Evolutionary conservation across 2,888 invertebrate genomes (phyloP), one percentile per base, ranked within the genome.

Genomic region (Entomobrya multifasciata): DNA sequence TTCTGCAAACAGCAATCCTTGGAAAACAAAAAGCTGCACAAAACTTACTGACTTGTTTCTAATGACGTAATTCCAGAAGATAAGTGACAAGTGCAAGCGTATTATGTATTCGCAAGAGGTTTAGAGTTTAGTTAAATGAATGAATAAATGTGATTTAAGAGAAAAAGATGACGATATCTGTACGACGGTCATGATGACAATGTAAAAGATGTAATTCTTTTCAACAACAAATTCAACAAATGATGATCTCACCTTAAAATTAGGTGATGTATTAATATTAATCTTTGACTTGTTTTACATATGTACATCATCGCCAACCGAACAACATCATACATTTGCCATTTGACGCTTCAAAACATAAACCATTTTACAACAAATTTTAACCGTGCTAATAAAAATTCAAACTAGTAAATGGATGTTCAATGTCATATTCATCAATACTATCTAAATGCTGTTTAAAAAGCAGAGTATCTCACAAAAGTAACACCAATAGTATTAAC

Each of bases 341-440:
- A 6, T 36, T 8, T 36, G n/a, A 4, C 36, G 8, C 36, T 36
- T 22, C 25, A 2, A 5, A 36, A 36, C 8, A 36, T 36, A 49
- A 72, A 22, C 57, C 55, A 36, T 52, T 25, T 72, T 57, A 76
- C 76, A 41, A 55, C 36, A 36, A 65, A 67, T 79, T 17, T 27
- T 30, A 49, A n/a, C 55, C 25, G 82, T 74, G 82, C 22, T 82
- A 82, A 82, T 74, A 74, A 67, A 65, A 72, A 60, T 74, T 82
- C 22, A 55, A 70, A 81, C 62, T n/a, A 44, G 65, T 17, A 65
- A 78, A 62, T 52, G 5, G 70, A 70, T 30, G 22, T 41, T 30
- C 22, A 78, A 36, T 15, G 10, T 20, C 67, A 67, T 30, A 11
- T 20, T 20, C n/a, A 44, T 22, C n/a, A n/a, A n/a, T n/a, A n/a